Evolutionary conservation across 2,797 vertebrate genomes (phyloP).

Genomic region (Bradypus variegatus): DNA sequence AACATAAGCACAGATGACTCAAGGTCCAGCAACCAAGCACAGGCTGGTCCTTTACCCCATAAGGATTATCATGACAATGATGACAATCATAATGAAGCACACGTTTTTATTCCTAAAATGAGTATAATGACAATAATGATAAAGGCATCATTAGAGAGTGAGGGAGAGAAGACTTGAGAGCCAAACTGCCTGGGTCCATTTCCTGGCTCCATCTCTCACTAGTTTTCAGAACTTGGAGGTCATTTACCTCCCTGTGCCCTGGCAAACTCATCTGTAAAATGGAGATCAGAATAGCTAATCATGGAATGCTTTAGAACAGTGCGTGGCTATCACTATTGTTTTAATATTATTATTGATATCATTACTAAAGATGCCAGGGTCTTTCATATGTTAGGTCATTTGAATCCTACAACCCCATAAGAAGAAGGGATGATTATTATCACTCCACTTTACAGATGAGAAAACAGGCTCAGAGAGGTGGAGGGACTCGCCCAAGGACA

Average conservation of each 20-base stretch:
- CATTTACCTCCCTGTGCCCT: neutral
- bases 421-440: neutral
- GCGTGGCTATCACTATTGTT: neutral
- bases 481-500: neutral
- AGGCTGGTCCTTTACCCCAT: neutral
- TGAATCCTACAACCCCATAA: neutral
- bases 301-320: neutral
- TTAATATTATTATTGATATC: neutral
- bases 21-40: neutral
- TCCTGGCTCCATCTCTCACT: neutral
- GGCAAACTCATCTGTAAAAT: neutral
- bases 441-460: neutral
- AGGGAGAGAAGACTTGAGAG: neutral
- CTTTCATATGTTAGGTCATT: neutral
- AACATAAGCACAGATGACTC: neutral
- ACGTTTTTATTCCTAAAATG: neutral
- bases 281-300: neutral
- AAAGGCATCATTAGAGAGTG: neutral
- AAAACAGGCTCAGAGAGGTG: slow-evolving; percentile 18
- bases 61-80: neutral
- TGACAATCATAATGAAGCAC: neutral
- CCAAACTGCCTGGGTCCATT: neutral
- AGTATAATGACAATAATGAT: neutral
- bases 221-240: neutral
- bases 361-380: neutral